Evolutionary conservation across 2,797 vertebrate genomes (phyloP).

Genomic region (Tokudaia tokunoshimensis): DNA sequence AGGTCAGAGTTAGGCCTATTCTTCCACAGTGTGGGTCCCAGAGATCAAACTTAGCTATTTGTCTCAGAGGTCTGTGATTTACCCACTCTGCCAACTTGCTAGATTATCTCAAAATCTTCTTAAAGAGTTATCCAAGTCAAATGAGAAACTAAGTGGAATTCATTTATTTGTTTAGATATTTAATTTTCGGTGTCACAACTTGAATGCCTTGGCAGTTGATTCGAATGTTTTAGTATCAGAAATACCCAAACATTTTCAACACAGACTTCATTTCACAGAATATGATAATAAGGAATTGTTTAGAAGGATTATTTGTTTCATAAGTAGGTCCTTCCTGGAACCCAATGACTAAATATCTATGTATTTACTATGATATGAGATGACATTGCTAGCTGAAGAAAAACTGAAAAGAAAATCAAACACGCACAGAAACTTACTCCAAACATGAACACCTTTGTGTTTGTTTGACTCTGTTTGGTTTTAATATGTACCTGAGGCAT

Average conservation of each 20-base stretch:
- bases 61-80: not conserved
- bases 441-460: not conserved
- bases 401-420: constrained; percentile 25
- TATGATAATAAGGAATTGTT: not conserved
- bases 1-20: not conserved
- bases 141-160: not conserved
- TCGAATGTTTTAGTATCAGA: not conserved
- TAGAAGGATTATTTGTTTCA: not conserved
- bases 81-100: not conserved
- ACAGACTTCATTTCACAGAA: not conserved
- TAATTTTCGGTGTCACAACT: constrained; percentile 15
- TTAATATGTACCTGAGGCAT: not conserved
- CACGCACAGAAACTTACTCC: not conserved
- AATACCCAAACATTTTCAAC: not conserved
- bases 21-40: too few species aligned
- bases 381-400: not conserved
- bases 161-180: not conserved
- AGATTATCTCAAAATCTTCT: not conserved
- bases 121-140: not conserved
- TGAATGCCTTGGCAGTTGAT: not conserved
- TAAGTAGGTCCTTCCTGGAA: not conserved
- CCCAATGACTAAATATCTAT: constrained; percentile 9
- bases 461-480: constrained; percentile 37
- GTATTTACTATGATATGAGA: not conserved
- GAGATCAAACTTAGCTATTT: not conserved